Evolutionary conservation across 2,797 vertebrate genomes (phyloP).

Genomic region (Lagodon rhomboides): DNA sequence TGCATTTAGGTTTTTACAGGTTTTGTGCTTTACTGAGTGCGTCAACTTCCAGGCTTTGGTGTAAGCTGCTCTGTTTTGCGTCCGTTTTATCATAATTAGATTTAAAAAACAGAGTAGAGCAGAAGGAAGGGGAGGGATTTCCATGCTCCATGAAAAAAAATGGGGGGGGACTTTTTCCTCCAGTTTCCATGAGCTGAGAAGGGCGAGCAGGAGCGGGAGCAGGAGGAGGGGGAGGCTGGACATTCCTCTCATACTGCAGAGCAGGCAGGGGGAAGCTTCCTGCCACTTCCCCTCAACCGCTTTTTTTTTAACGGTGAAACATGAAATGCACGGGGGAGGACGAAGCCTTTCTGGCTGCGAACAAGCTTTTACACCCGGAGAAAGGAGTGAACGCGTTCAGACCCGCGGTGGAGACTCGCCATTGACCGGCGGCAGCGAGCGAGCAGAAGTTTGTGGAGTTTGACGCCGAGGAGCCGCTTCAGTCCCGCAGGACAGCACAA

Average conservation of each 20-base stretch:
- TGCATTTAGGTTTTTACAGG: no score
- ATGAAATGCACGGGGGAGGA: constrained; percentile 42
- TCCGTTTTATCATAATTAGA: background rate
- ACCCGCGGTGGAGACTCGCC: background rate
- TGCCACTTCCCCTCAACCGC: constrained; percentile 30
- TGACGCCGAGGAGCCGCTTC: background rate
- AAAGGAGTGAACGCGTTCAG: background rate
- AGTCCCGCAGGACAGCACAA: background rate
- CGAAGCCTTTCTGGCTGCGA: background rate
- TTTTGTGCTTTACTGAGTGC: background rate
- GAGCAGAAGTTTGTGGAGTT: no score
- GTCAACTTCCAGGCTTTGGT: background rate
- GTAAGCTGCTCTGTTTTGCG: background rate
- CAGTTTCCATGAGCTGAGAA: constrained; percentile 40
- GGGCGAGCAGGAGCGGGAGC: constrained; percentile 18
- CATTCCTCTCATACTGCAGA: constrained; percentile 76
- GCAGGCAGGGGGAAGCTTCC: constrained; percentile 52
- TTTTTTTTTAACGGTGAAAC: constrained; percentile 33
- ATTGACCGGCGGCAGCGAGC: background rate
- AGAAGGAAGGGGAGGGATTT: constrained; percentile 59
- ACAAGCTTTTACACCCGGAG: background rate
- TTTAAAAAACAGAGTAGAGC: constrained; percentile 7
- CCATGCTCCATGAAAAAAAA: constrained; percentile 43
- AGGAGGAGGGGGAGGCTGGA: constrained; percentile 46
- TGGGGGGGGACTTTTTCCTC: constrained; percentile 37